Evolutionary conservation across 2,113 vertebrate species (phyloP).

Genomic region (Chionodraco myersi): DNA sequence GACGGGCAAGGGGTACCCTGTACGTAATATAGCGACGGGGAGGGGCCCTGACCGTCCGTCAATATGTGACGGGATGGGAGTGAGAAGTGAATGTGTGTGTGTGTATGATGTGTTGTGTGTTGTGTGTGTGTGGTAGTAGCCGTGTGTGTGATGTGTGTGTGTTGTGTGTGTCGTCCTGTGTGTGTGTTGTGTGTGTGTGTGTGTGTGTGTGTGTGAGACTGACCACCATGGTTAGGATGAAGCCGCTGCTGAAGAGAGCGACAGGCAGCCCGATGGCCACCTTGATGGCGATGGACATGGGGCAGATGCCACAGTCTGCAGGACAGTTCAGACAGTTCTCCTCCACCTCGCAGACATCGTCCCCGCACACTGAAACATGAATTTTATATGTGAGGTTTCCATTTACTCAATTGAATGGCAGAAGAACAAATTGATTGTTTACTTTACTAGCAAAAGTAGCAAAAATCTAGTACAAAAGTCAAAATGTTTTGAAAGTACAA

Average conservation of each 20-base stretch:
- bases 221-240: conserved; percentile 84
- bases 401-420: not conserved
- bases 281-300: conserved; percentile 81
- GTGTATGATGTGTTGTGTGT: no score
- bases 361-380: conserved; percentile 80
- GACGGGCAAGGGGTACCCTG: no score
- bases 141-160: not conserved
- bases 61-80: no score
- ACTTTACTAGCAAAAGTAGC: not conserved
- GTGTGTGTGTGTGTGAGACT: conserved; percentile 23
- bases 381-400: not conserved
- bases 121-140: conserved; percentile 5
- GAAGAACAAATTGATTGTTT: no score
- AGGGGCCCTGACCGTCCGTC: no score
- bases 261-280: conserved; percentile 82
- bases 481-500: no score
- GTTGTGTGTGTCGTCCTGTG: not conserved
- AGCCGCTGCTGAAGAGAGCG: conserved; percentile 80
- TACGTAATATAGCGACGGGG: no score
- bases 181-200: not conserved
- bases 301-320: conserved; percentile 84
- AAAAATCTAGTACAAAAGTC: not conserved
- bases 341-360: conserved; percentile 77
- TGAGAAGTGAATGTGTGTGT: no score
- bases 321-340: conserved; percentile 84